Percentiles rank a stretch among this genome's conserved stretches.
Conservation (phyloP, 2,113 vertebrate species). For the Canis aureus region DNA sequence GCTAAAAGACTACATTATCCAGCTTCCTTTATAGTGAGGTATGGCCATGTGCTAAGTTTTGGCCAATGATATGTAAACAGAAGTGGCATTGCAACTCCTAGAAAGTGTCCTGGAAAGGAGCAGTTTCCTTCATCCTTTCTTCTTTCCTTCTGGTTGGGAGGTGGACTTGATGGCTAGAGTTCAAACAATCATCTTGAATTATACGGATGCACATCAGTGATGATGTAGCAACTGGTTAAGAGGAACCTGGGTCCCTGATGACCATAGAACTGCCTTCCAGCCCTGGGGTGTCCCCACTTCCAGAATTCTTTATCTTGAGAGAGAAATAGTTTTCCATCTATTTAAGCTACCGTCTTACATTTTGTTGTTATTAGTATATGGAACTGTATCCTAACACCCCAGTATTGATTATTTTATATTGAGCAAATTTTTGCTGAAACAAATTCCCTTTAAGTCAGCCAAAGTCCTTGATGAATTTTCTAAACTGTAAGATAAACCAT, state of each 20-base stretch:
- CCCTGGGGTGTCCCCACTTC: neutral
- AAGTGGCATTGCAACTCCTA: neutral
- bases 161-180: neutral
- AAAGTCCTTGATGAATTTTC: constrained; percentile 10
- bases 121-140: neutral
- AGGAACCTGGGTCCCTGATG: neutral
- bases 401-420: constrained; percentile 19
- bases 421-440: constrained; percentile 3
- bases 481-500: neutral
- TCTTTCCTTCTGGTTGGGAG: neutral
- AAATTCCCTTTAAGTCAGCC: neutral
- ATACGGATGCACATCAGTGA: neutral
- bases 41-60: neutral
- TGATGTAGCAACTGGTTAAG: neutral
- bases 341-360: neutral
- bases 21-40: neutral
- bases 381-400: neutral
- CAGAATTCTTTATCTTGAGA: neutral
- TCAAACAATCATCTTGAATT: neutral
- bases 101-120: neutral
- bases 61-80: neutral
- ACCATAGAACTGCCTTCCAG: neutral
- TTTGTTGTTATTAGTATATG: constrained; percentile 21
- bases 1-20: neutral
- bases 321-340: neutral